A percentile compares a stretch with the other conserved stretches of the same genome.
Evolutionary conservation across 2,888 invertebrate genomes (phyloP).

Genomic region (Scaptomyza polygonia): DNA sequence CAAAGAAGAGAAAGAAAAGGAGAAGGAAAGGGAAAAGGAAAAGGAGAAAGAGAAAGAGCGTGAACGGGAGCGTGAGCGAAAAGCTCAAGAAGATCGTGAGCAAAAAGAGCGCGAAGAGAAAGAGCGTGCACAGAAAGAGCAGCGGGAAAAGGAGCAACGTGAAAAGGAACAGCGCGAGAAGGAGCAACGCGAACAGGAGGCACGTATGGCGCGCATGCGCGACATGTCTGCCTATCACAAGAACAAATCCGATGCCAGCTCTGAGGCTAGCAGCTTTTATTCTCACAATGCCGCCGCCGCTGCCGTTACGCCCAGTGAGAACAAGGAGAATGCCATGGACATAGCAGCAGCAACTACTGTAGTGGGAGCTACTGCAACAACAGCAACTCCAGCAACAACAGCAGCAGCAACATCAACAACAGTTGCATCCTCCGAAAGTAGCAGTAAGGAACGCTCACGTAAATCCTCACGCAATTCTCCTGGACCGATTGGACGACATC

Average conservation of each 20-base stretch:
- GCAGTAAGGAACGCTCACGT: slow-evolving; percentile 73
- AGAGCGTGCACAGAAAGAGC: slow-evolving; percentile 3
- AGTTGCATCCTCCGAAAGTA: slow-evolving; percentile 22
- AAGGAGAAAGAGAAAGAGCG: slow-evolving; percentile 36
- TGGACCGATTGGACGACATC: slow-evolving; percentile 63
- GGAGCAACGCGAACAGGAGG: slow-evolving; percentile 74
- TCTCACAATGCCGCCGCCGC: slow-evolving; percentile 38
- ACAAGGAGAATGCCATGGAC: slow-evolving; percentile 73
- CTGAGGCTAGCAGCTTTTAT: slow-evolving; percentile 65
- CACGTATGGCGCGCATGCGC: slow-evolving; percentile 65
- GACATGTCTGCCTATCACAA: slow-evolving; percentile 70
- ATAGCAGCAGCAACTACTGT: not conserved
- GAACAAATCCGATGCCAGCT: slow-evolving; percentile 62
- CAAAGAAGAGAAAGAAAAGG: slow-evolving; percentile 69
- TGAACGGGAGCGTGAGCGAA: slow-evolving; percentile 51
- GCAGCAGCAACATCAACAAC: slow-evolving; percentile 4
- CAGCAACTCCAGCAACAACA: not conserved
- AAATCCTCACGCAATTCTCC: slow-evolving; percentile 82
- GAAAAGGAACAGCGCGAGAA: slow-evolving; percentile 45
- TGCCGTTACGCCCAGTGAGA: slow-evolving; percentile 38
- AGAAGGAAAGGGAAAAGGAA: too few relatives aligned
- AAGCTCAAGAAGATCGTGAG: slow-evolving; percentile 64
- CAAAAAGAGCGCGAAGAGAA: slow-evolving; percentile 68
- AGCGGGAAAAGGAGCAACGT: slow-evolving; percentile 3
- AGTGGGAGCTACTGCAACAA: slow-evolving; percentile 9